These are phyloP conservation scores for Eupithecia insigniata DNA, from an alignment of 2,888 invertebrate species.

Conservation along the genomic window DNA sequence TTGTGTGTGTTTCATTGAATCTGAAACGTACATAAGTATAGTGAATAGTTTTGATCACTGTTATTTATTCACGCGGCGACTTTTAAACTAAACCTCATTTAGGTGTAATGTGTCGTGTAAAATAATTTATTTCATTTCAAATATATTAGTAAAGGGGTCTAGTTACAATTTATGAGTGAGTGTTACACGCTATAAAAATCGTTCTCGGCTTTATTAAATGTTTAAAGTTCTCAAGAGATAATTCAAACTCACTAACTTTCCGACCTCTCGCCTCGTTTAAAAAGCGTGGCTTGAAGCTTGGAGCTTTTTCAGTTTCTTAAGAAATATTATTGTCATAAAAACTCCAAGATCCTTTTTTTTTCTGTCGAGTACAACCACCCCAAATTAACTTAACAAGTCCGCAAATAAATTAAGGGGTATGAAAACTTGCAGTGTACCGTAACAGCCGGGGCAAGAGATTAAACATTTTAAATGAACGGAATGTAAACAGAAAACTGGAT, in stretches of 20 bases:
- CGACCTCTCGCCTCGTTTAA: not conserved
- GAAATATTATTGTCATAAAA: constrained; percentile 30
- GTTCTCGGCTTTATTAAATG: not conserved
- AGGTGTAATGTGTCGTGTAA: too few species aligned
- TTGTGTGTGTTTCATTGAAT: not conserved
- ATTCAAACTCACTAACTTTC: not conserved
- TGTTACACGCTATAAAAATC: not conserved
- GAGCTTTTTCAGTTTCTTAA: constrained; percentile 16
- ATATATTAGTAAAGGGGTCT: not conserved
- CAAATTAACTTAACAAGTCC: constrained; percentile 57
- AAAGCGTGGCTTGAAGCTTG: not conserved
- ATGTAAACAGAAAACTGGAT: constrained; percentile 29
- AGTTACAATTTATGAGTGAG: not conserved
- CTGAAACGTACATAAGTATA: too few species aligned
- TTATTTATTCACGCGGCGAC: not conserved
- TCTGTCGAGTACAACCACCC: constrained; percentile 31
- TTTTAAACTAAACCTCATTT: too few species aligned
- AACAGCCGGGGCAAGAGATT: constrained; percentile 25
- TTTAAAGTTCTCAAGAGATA: not conserved
- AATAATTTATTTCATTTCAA: too few species aligned
- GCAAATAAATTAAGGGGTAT: constrained; percentile 52
- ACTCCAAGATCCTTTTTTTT: constrained; percentile 20
- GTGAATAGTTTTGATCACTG: not conserved
- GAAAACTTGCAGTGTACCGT: constrained; percentile 51
- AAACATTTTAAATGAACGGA: constrained; percentile 29